These are phyloP conservation scores for Drosophila colorata DNA, from an alignment of 2,888 invertebrate genomes.

Conservation along the genomic window DNA sequence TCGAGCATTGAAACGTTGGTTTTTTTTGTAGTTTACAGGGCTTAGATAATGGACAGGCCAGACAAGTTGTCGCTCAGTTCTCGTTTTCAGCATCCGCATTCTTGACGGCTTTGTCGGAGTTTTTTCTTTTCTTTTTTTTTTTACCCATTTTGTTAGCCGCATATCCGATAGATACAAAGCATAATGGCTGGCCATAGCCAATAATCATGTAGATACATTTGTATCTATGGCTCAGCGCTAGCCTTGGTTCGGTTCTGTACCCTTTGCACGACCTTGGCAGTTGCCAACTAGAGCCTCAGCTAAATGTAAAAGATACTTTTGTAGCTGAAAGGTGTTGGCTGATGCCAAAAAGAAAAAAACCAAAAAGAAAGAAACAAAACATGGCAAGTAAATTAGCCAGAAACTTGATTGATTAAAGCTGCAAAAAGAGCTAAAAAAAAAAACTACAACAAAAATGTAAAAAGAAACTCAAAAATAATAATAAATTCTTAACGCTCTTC, in stretches of 20 bases:
- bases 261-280: conserved; percentile 36
- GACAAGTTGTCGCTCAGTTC: not conserved
- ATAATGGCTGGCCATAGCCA: not conserved
- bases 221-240: conserved; percentile 18
- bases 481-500: conserved; percentile 17
- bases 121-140: not conserved
- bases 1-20: not conserved
- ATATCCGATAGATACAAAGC: conserved; percentile 19
- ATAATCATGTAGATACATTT: conserved; percentile 17
- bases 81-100: conserved; percentile 25
- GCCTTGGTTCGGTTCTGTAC: conserved; percentile 39
- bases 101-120: conserved; percentile 14
- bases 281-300: not conserved
- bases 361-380: conserved; percentile 12
- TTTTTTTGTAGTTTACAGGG: not conserved
- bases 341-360: conserved; percentile 11
- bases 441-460: conserved; percentile 1
- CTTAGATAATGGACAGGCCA: not conserved
- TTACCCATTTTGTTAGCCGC: not conserved
- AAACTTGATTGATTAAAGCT: conserved; percentile 72
- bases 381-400: conserved; percentile 69
- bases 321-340: conserved; percentile 8
- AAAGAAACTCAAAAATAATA: not conserved
- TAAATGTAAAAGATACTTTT: conserved; percentile 32
- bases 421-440: conserved; percentile 17